Evolutionary conservation across 2,113 vertebrate genomes (phyloP).

Genomic region (Crotophaga sulcirostris): DNA sequence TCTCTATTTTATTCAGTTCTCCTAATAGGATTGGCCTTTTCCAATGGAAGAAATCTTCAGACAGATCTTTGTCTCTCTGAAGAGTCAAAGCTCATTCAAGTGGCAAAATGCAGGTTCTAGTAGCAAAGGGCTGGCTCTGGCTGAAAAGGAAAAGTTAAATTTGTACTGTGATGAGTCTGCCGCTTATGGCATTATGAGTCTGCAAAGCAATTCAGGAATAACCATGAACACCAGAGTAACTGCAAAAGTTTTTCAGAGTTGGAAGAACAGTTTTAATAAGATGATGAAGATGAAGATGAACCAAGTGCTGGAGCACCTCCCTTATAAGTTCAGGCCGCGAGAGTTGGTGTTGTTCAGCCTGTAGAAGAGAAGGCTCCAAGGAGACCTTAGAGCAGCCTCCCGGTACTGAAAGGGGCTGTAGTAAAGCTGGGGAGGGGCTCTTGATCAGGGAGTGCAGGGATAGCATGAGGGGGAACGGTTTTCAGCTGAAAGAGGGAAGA

Average conservation of each 20-base stretch:
- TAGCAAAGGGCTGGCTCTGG: background rate
- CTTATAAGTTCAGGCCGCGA: too few species aligned
- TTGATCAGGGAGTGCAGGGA: too few species aligned
- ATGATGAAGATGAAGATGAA: too few species aligned
- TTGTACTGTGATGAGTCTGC: background rate
- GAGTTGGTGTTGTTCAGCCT: too few species aligned
- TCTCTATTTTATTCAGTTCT: constrained; percentile 7
- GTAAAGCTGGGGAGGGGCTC: too few species aligned
- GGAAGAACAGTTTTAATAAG: background rate
- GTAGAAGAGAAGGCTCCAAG: too few species aligned
- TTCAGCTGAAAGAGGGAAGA: too few species aligned
- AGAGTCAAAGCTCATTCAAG: background rate
- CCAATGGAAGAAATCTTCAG: background rate
- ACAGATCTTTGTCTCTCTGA: background rate
- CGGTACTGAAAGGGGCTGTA: too few species aligned
- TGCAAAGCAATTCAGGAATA: background rate
- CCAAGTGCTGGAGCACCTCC: too few species aligned
- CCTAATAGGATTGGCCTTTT: background rate
- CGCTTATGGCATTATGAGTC: background rate
- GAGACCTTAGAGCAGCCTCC: too few species aligned
- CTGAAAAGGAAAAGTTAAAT: background rate
- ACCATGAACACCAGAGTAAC: too few species aligned
- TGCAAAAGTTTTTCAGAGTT: background rate
- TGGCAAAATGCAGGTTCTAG: background rate
- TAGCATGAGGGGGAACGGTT: too few species aligned